Percentiles rank a stretch among this genome's conserved stretches.
These are phyloP conservation scores for Paramormyrops hopkinsi DNA, from an alignment of 2,797 vertebrate genomes.

Conservation along the genomic window DNA sequence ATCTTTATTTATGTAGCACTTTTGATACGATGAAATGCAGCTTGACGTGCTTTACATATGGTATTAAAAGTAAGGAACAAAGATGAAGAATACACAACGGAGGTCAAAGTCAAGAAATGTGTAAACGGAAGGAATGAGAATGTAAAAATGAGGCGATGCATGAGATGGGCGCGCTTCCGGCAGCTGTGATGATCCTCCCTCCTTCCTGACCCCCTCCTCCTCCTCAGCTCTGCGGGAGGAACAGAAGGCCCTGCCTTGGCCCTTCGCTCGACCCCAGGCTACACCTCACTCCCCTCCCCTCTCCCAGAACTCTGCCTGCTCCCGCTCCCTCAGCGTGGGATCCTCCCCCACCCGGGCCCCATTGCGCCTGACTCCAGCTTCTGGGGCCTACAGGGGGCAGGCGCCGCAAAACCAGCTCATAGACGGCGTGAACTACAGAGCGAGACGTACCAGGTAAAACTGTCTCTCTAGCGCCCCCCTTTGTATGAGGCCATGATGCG, in stretches of 20 bases:
- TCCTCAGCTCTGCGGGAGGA: constrained; percentile 57
- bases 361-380: constrained; percentile 31
- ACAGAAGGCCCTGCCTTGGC: constrained; percentile 60
- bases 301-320: constrained; percentile 52
- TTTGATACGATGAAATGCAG: neutral
- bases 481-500: neutral
- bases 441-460: constrained; percentile 58
- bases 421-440: constrained; percentile 48
- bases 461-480: neutral
- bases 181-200: neutral
- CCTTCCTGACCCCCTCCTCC: neutral
- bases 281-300: constrained; percentile 54
- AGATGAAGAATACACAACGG: neutral
- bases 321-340: constrained; percentile 56
- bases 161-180: neutral
- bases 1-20: neutral
- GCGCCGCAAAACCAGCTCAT: constrained; percentile 45
- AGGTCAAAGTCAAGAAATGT: neutral
- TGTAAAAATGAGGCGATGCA: neutral
- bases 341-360: constrained; percentile 59
- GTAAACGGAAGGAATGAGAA: neutral
- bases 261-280: constrained; percentile 44
- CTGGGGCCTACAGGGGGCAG: constrained; percentile 41
- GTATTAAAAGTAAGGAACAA: neutral
- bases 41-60: neutral